These are phyloP conservation scores for Sebastes aleutianus DNA, from an alignment of 2,797 vertebrate genomes.

Conservation along the genomic window DNA sequence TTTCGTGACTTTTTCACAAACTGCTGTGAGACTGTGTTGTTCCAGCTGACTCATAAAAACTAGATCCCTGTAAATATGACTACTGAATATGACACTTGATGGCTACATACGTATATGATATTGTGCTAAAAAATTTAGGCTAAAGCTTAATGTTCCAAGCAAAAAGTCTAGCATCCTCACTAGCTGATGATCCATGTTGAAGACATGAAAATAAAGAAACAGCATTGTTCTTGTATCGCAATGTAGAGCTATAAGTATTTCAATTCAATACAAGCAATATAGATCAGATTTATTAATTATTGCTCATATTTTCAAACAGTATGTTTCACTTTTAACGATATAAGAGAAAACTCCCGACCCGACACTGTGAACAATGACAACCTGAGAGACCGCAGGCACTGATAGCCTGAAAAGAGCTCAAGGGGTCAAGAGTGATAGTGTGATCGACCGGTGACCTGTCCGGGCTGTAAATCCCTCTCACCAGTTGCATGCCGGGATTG, in stretches of 20 bases:
- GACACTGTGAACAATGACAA: not conserved
- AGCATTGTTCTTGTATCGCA: not conserved
- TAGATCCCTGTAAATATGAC: too few species aligned
- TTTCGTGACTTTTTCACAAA: too few species aligned
- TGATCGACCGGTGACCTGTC: not conserved
- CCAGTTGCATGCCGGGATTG: conserved; percentile 46
- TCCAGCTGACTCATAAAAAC: too few species aligned
- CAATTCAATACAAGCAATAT: not conserved
- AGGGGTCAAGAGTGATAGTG: too few species aligned
- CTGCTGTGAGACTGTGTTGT: too few species aligned
- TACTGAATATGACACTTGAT: not conserved
- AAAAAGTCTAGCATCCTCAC: not conserved
- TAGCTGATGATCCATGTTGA: not conserved
- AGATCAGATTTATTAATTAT: not conserved
- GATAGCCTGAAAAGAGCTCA: not conserved
- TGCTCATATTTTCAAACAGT: not conserved
- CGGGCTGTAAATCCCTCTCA: conserved; percentile 26
- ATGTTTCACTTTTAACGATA: not conserved
- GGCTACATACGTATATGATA: not conserved
- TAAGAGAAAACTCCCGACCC: not conserved
- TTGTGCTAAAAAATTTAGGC: not conserved
- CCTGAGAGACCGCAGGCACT: not conserved
- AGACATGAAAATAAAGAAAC: too few species aligned
- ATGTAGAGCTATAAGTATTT: not conserved
- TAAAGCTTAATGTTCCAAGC: not conserved